These are phyloP conservation scores for Garrulus glandarius DNA, from an alignment of 2,797 vertebrate species.

Conservation along the genomic window DNA sequence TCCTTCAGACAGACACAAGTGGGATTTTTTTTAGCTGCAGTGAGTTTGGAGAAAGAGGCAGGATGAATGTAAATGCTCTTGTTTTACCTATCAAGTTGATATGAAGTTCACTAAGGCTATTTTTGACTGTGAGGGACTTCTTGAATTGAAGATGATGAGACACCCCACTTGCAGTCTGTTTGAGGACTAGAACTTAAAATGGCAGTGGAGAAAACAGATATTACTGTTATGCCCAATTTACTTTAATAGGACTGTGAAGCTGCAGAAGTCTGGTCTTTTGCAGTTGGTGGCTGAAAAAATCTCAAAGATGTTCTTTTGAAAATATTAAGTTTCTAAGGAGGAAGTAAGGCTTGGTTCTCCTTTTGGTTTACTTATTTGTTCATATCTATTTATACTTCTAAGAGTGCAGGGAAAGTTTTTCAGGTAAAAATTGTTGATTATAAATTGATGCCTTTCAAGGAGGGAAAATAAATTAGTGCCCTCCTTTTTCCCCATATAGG, in stretches of 20 bases:
- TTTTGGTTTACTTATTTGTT: background rate
- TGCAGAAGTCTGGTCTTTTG: background rate
- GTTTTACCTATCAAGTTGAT: background rate
- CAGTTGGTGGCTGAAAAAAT: background rate
- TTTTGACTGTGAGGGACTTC: background rate
- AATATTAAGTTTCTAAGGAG: background rate
- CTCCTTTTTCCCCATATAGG: background rate
- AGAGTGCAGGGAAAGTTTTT: background rate
- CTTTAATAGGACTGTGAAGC: background rate
- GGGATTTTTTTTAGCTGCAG: background rate
- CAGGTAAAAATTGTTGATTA: background rate
- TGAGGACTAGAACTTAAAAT: constrained; percentile 33
- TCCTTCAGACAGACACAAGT: background rate
- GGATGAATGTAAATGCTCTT: background rate
- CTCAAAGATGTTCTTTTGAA: background rate
- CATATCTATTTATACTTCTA: background rate
- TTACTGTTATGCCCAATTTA: background rate
- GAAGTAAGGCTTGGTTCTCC: background rate
- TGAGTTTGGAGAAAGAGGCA: background rate
- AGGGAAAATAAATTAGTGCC: background rate
- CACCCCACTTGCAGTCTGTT: background rate
- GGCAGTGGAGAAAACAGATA: background rate
- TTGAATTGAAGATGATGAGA: background rate
- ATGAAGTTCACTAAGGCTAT: background rate
- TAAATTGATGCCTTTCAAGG: background rate